Base-by-base conservation (phyloP, 2,888 invertebrate genomes). In the Tenthredo mesomela region DNA sequence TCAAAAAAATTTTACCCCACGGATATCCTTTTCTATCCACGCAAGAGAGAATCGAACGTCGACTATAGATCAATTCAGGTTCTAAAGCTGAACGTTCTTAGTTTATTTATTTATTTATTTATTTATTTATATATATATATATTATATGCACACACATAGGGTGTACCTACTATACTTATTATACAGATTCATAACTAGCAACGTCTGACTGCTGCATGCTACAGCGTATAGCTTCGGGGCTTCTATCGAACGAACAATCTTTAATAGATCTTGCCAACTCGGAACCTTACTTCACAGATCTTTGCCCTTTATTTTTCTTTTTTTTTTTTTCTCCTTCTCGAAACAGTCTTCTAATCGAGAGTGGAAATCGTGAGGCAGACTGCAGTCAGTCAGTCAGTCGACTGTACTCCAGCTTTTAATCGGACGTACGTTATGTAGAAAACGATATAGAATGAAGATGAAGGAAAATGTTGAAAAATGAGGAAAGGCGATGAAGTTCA, bases 171-270 rank as follows among this genome's bases (percentile, higher is more conserved):
- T 21, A 2, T 10, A 40, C 73, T 25, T 29, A n/a, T 54, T 77
- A 43, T 12, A 65, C 43, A 40, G 71, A 73, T 25, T 43, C 43
- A 73, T 43, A 43, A 43, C 43, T 73, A 43, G 21, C 21, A 12
- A 43, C 71, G 71, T 73, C 71, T 4, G 43, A 73, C 71, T 25
- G 43, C 43, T 10, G 33, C n/a, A n/a, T n/a, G n/a, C n/a, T n/a
- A n/a, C n/a, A n/a, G n/a, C 37, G 37, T 37, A 37, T 43, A 73
- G 71, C 71, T 40, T 10, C 71, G 40, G 21, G 71, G 71, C 71
- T 73, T 73, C 25, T 77, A 33, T 77, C 6, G 37, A 40, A 58
- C 29, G 58, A 58, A 78, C 54, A 61, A 78, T 78, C 78, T 78
- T 58, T 78, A 15, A 58, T 50, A 77, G 77, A 77, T 77, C 77